Base-by-base conservation (phyloP, 2,113 vertebrate genomes). In the Ifrita kowaldi region DNA sequence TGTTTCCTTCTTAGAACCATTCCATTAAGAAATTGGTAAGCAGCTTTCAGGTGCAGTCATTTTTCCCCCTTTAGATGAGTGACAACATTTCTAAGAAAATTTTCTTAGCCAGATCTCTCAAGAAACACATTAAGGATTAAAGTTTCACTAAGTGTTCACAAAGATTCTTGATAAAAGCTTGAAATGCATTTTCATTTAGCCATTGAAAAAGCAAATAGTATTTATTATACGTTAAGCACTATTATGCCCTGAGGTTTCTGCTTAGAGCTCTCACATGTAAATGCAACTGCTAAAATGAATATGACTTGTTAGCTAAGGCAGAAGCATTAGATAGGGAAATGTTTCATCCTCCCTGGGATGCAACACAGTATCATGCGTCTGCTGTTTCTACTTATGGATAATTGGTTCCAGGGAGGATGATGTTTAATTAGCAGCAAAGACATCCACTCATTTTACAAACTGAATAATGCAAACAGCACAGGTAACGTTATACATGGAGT, bases 171-270 rank as follows among this genome's bases (percentile, higher is more conserved):
- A 78, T 89, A 90, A 79, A 94, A 84, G 42, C 39, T 85, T 86
- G 37, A 93, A 89, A 75, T 20, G 26, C 17, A 60, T 27, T 91
- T 84, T 85, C 32, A 53, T 84, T 88, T 71, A 92, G 42, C 13
- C 47, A 56, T 83, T 89, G 28, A 68, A 78, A 93, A 67, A 6
- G 14, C 79, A 88, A 96, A 90, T 19, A 90, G 30, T 65, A 93
- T 79, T 92, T 95, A 91, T 87, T 94, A 93, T 62, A 87, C 69
- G 65, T 91, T 73, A 87, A 83, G 68, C 24, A 50, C n/a, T 39
- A 59, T 35, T 77, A 52, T 70, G 63, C 77, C 94, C 67, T 52
- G 35, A 94, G 79, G 88, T 87, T 87, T 62, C 80, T 81, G 73
- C 85, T 94, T 56, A 71, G 37, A 90, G 85, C 28, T 90, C 44